Conservation (phyloP, 2,797 vertebrate species). For the Perodicticus potto region DNA sequence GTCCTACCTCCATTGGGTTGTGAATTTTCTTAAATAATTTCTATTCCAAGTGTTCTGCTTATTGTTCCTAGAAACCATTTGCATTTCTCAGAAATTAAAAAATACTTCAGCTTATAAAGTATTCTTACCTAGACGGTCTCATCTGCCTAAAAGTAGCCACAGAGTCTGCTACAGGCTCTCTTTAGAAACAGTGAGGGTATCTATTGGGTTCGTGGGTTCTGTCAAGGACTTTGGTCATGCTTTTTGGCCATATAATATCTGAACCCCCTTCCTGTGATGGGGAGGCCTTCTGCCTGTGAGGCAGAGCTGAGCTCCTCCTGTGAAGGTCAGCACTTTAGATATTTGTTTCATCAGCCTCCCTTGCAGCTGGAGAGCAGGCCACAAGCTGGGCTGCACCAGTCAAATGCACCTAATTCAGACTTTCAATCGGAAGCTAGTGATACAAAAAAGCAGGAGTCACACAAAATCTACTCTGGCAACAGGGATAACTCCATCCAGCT, state of each 20-base stretch:
- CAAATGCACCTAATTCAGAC: neutral
- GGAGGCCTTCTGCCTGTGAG: neutral
- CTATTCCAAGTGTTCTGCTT: neutral
- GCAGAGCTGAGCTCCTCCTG: neutral
- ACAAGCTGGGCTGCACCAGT: neutral
- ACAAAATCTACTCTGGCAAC: neutral
- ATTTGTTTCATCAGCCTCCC: neutral
- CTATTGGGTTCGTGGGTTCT: neutral
- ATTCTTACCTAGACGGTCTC: neutral
- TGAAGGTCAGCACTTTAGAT: neutral
- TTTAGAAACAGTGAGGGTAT: neutral
- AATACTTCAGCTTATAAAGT: neutral
- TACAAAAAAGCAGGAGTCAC: neutral
- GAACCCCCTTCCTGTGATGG: neutral
- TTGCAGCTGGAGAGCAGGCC: neutral
- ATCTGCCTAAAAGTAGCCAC: neutral
- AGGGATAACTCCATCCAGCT: neutral
- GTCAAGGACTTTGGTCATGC: neutral
- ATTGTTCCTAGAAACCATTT: neutral
- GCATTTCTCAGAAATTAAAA: neutral
- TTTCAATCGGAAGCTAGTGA: neutral
- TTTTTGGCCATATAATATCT: neutral
- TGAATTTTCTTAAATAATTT: slow-evolving; percentile 37
- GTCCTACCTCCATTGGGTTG: neutral
- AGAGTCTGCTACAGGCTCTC: neutral